phyloP scores from a whole-genome alignment of 2,888 invertebrate genomes.

The Dexiosoma caninum region DNA sequence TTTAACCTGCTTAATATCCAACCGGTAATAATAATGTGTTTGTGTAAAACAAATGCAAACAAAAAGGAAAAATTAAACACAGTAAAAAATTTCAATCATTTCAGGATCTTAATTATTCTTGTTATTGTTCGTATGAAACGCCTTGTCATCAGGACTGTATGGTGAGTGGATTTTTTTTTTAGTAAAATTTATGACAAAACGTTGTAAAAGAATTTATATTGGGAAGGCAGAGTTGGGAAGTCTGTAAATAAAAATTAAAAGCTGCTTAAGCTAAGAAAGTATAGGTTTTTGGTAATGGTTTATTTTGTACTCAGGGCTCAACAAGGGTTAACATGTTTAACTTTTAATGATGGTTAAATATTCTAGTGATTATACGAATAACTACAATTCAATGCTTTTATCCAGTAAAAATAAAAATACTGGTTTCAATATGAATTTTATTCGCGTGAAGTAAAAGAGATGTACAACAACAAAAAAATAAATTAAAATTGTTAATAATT shows the following conservation, averaged over 20 bases:
- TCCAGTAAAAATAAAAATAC: constrained; percentile 9
- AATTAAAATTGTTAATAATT: constrained; percentile 3
- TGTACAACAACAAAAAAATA: background rate
- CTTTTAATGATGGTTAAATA: background rate
- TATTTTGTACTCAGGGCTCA: background rate
- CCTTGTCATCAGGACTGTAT: background rate
- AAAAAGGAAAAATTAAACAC: background rate
- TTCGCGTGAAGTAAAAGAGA: background rate
- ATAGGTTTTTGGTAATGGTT: background rate
- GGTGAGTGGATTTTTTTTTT: constrained; percentile 8
- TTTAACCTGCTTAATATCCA: constrained; percentile 13
- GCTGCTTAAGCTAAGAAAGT: background rate
- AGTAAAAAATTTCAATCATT: background rate
- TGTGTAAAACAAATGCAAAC: background rate
- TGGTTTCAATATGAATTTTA: background rate
- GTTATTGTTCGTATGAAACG: constrained; percentile 3
- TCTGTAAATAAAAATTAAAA: no score
- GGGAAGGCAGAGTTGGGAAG: background rate
- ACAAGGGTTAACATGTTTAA: background rate
- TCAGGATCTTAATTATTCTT: constrained; percentile 16
- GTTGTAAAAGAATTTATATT: background rate
- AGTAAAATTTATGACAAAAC: no score
- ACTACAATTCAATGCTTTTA: constrained; percentile 21
- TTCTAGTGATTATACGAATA: constrained; percentile 1
- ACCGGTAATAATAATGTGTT: background rate